Evolutionary conservation across 2,113 vertebrate species (phyloP).

Genomic region (Lathamus discolor): DNA sequence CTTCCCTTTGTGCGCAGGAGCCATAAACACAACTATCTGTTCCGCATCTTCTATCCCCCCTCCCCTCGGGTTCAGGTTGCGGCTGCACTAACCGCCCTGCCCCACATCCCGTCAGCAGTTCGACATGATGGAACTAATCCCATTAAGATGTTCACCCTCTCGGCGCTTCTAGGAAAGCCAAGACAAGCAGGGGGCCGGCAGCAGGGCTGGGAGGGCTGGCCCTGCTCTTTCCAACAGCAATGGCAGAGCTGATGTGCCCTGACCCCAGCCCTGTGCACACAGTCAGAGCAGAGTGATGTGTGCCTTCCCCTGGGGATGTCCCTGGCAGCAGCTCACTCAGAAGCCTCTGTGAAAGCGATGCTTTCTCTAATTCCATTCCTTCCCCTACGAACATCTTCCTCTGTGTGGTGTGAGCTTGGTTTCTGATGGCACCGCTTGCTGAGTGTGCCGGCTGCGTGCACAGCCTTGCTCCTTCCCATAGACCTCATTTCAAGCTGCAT

Average conservation of each 20-base stretch:
- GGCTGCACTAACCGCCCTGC: not conserved
- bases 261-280: not conserved
- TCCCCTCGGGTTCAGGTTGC: not conserved
- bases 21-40: not conserved
- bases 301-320: not conserved
- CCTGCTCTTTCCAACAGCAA: not conserved
- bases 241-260: not conserved
- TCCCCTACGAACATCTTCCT: not conserved
- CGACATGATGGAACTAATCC: not conserved
- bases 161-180: not conserved
- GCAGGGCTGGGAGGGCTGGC: not conserved
- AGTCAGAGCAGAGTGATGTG: not conserved
- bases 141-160: not conserved
- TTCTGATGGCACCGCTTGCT: not conserved
- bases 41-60: not conserved
- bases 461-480: not conserved
- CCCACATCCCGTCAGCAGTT: not conserved
- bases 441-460: rapidly evolving
- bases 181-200: not conserved
- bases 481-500: rapidly evolving
- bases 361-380: not conserved
- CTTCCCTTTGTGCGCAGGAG: not conserved
- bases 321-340: not conserved
- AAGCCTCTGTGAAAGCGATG: not conserved
- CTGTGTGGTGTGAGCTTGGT: not conserved